Percentiles rank a stretch among this genome's conserved stretches.
These are phyloP conservation scores for Benthosema pterotum DNA, from an alignment of 2,797 vertebrate species.

Conservation along the genomic window DNA sequence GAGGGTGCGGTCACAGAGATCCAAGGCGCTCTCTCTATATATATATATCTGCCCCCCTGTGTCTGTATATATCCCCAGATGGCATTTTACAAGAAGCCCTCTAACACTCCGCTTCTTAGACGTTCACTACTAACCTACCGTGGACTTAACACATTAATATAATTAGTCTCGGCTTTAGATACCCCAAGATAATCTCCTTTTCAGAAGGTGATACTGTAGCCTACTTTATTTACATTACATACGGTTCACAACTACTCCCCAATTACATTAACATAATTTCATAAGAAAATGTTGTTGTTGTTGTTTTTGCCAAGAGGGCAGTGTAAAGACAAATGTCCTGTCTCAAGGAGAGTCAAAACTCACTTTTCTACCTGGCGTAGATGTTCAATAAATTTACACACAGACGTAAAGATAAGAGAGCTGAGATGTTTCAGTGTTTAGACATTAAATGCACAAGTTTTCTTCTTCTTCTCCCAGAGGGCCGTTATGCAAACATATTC, in stretches of 20 bases:
- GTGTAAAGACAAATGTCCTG: not conserved
- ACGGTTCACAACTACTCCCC: not conserved
- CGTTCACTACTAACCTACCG: conserved; percentile 36
- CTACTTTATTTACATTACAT: not conserved
- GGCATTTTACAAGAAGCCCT: conserved; percentile 58
- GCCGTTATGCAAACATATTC: conserved; percentile 60
- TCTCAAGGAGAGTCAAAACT: not conserved
- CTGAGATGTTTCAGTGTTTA: conserved; percentile 30
- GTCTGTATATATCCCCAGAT: conserved; percentile 69
- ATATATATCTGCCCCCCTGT: conserved; percentile 75
- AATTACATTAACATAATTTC: not conserved
- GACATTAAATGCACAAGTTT: conserved; percentile 37
- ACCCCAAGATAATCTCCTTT: not conserved
- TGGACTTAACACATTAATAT: conserved; percentile 8
- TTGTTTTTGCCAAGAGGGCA: conserved; percentile 4
- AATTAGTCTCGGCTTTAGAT: conserved; percentile 12
- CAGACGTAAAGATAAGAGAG: conserved; percentile 5
- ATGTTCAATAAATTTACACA: no score
- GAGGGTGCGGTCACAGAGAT: conserved; percentile 40
- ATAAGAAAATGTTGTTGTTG: not conserved
- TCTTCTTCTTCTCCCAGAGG: conserved; percentile 47
- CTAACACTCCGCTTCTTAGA: conserved; percentile 40
- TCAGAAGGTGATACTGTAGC: conserved; percentile 1
- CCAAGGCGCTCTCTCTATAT: conserved; percentile 56
- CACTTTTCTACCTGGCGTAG: not conserved